Conservation (phyloP, 2,888 invertebrate genomes). For the Plusia festucae region DNA sequence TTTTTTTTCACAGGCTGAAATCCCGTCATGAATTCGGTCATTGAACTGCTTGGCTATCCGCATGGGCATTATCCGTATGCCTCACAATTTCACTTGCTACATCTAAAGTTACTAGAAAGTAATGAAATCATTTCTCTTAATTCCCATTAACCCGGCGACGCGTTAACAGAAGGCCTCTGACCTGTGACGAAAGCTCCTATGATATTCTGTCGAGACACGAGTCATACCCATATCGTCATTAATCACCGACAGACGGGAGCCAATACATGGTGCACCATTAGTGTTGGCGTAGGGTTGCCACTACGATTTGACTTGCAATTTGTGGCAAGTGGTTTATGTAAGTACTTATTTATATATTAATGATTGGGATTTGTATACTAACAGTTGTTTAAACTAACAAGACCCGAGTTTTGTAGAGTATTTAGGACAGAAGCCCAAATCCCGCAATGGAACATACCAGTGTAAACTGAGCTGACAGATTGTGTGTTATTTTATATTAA, state of each 20-base stretch:
- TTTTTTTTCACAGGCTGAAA: too few species aligned
- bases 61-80: too few species aligned
- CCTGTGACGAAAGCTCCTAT: conserved; percentile 34
- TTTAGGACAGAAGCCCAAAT: too few species aligned
- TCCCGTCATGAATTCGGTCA: too few species aligned
- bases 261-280: conserved; percentile 34
- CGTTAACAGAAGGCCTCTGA: conserved; percentile 36
- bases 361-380: not conserved
- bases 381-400: too few species aligned
- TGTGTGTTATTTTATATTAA: too few species aligned
- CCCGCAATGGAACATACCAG: too few species aligned
- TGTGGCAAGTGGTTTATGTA: not conserved
- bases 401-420: too few species aligned
- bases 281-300: conserved; percentile 42
- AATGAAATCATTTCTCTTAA: conserved; percentile 34
- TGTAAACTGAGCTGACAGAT: too few species aligned
- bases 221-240: conserved; percentile 49
- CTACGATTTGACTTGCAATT: not conserved
- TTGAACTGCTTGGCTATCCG: too few species aligned
- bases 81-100: conserved; percentile 25
- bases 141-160: conserved; percentile 40
- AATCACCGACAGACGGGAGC: conserved; percentile 49
- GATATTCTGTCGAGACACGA: conserved; percentile 28
- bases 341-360: not conserved
- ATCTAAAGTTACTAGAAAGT: conserved; percentile 33